Percentiles rank a stretch among this genome's conserved stretches.
Evolutionary conservation across 2,888 invertebrate genomes (phyloP).

Genomic region (Melipona beecheii): DNA sequence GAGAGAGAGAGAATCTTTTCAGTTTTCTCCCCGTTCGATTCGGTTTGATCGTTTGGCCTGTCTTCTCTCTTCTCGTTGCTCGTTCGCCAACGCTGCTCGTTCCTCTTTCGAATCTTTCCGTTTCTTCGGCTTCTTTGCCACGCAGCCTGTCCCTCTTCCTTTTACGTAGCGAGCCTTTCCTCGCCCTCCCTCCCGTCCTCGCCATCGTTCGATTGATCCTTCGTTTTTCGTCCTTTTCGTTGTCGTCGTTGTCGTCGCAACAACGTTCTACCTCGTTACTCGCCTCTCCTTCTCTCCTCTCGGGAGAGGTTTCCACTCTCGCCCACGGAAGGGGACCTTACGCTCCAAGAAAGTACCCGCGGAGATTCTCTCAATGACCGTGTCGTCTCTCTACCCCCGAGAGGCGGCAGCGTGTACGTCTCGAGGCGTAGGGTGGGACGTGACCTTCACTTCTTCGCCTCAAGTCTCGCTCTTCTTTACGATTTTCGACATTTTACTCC

Average conservation of each 20-base stretch:
- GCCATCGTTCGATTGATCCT: conserved; percentile 41
- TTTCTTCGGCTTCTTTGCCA: conserved; percentile 58
- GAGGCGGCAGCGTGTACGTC: conserved; percentile 24
- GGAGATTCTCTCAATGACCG: conserved; percentile 63
- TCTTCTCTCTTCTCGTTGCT: conserved; percentile 49
- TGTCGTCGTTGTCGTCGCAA: conserved; percentile 58
- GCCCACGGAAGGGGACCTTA: neutral
- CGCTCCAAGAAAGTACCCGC: conserved; percentile 27
- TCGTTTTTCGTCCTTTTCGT: conserved; percentile 63
- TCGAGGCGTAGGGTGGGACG: conserved; percentile 24
- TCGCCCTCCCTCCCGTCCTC: neutral
- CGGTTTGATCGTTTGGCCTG: conserved; percentile 45
- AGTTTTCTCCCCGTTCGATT: conserved; percentile 68
- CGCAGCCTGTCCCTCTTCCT: conserved; percentile 35
- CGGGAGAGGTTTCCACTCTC: conserved; percentile 25
- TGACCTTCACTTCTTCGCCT: conserved; percentile 58
- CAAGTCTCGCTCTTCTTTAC: conserved; percentile 38
- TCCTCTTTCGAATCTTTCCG: conserved; percentile 48
- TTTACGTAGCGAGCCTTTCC: conserved; percentile 15
- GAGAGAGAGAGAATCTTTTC: conserved; percentile 50
- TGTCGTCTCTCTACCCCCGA: conserved; percentile 46
- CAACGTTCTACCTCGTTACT: conserved; percentile 66
- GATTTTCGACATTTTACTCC: conserved; percentile 14
- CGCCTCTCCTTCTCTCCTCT: conserved; percentile 31
- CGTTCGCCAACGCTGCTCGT: conserved; percentile 15